Evolutionary conservation across 2,797 vertebrate species (phyloP), one percentile per base, ranked within the genome.

Genomic region (Mustela erminea): DNA sequence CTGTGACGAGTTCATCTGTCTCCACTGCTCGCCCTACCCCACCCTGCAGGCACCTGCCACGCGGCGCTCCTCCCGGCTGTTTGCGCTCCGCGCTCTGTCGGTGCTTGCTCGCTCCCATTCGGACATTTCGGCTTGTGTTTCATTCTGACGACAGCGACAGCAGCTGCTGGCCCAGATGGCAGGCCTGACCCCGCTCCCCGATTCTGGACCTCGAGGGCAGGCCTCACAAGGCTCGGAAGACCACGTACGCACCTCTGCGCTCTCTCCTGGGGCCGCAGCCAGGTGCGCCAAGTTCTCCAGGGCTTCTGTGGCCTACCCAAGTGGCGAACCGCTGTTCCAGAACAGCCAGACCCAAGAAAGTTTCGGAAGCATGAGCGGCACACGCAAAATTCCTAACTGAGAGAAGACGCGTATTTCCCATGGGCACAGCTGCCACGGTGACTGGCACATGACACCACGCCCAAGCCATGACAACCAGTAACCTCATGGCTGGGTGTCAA

Each of bases 1-100:
- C 4, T 15, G 12, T 2, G 8, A 9, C 8, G 1, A 5, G 11
- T 0, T 2, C 8, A 54, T 6, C 7, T n/a, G 2, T 10, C 5
- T 25, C 4, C 41, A 1, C 11, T 1, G 66, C 18, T 21, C 21
- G 4, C 25, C 25, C 58, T 5, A 7, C 7, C 7, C 52, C 3
- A 6, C 43, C 0, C 2, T 0, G 0, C 1, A 3, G 17, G 54
- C 52, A 17, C 0, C 23, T 21, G 5, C 4, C 0, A 0, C 0
- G n/a, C 21, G 3, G 12, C 18, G 3, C 32, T 10, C 52, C 2
- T 21, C 25, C 29, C 27, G 32, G 14, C 12, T 17, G n/a, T 20
- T 15, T 14, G 14, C 70, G 9, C 29, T 35, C 62, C 46, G 17
- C 18, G 46, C 21, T 74, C 41, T 7, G 32, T 41, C 3, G 29